Base-by-base conservation (phyloP, 2,113 vertebrate species). In the Rutilus rutilus region DNA sequence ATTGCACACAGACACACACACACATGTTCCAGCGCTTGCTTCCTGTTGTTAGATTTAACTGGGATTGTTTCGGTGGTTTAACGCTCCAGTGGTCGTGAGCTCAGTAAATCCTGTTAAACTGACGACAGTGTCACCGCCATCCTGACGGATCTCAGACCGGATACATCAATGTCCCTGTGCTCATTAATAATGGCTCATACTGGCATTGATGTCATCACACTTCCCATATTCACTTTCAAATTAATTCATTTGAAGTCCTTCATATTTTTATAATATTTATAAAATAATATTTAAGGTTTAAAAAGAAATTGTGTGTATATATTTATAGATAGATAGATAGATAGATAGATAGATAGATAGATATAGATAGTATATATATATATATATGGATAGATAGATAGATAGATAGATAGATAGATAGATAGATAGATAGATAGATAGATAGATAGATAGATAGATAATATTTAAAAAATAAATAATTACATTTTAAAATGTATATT, bases 51-150 rank as follows among this genome's bases (percentile, higher is more conserved):
- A 60, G 78, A 57, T 78, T 27, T 73, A 83, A 54, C 75, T 52
- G 5, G 27, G 50, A 84, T 77, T 54, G 81, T 39, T 74, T 71
- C 27, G 15, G 78, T 25, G 36, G 71, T 85, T 82, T 82, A 82
- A 82, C n/a, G 69, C 67, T 65, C 23, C 83, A 82, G 71, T 85
- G 19, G 54, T 77, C 33, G 65, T 64, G 59, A 73, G 42, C 25
- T 27, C 62, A 36, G 36, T 52, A 87, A 84, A 81, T 84, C 84
- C 82, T 39, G 76, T 71, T 81, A 84, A 64, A 83, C 81, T 33
- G 33, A 33, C 33, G 33, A 60, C 83, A 60, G 36, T 71, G 79
- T 64, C 78, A 73, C 54, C 50, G 30, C 50, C n/a, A 47, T 64
- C 78, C 57, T 75, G 30, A 81, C 33, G 27, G 77, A 42, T 60